These are phyloP conservation scores for Pangasius krempfi DNA, from an alignment of 2,797 vertebrate genomes.

Conservation along the genomic window DNA sequence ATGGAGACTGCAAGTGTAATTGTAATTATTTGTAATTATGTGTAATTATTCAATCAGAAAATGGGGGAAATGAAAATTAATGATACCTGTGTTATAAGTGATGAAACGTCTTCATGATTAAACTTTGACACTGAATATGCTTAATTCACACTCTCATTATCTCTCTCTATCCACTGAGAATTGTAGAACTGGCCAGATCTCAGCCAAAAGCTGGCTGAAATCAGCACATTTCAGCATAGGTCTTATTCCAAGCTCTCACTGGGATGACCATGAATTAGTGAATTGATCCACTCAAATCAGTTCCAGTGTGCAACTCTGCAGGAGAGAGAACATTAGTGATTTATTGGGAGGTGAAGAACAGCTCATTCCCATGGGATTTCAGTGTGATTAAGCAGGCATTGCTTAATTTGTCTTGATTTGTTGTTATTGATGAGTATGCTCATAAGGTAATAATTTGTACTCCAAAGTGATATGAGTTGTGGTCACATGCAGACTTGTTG, in stretches of 20 bases:
- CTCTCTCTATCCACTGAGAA: no score
- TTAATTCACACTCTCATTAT: neutral
- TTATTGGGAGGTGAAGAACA: constrained; percentile 20
- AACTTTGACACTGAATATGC: neutral
- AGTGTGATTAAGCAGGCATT: constrained; percentile 11
- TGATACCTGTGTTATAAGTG: neutral
- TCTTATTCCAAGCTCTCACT: constrained; percentile 20
- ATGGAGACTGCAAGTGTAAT: neutral
- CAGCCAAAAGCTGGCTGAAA: constrained; percentile 4
- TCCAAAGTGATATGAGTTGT: neutral
- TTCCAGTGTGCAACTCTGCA: constrained; percentile 31
- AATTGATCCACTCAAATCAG: constrained; percentile 50
- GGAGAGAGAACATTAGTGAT: constrained; percentile 50
- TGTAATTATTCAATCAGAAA: neutral
- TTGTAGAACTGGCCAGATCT: neutral
- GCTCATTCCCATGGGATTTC: constrained; percentile 14
- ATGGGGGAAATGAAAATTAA: neutral
- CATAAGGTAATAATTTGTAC: constrained; percentile 15
- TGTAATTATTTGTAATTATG: no score
- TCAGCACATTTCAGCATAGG: neutral
- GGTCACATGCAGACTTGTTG: constrained; percentile 5
- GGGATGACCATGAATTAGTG: constrained; percentile 35
- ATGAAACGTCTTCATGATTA: neutral
- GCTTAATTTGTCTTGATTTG: constrained; percentile 24
- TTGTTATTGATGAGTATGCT: constrained; percentile 9